Conservation (phyloP, 2,888 invertebrate genomes). For the Andrena hattorfiana region DNA sequence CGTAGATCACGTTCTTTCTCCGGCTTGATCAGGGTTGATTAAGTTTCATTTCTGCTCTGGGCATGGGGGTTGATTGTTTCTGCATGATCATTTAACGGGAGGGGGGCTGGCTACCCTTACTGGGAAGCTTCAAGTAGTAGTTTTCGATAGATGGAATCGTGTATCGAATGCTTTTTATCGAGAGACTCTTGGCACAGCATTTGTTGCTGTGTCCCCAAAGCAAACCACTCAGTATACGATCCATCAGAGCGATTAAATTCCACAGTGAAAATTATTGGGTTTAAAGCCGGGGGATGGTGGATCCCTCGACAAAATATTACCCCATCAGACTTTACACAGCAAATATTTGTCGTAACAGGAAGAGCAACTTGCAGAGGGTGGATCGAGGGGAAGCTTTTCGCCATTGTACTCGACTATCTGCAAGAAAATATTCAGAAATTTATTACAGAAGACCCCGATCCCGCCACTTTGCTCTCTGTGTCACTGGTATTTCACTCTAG, state of each 20-base stretch:
- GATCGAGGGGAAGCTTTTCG: not conserved
- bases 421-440: conserved; percentile 28
- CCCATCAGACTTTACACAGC: conserved; percentile 26
- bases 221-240: not conserved
- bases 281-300: conserved; percentile 9
- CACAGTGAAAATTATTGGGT: conserved; percentile 16
- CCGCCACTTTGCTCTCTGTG: not conserved
- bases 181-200: conserved; percentile 7
- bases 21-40: no score
- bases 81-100: no score
- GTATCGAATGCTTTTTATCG: not conserved
- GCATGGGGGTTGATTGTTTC: no score
- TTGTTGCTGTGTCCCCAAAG: not conserved
- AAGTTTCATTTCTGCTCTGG: no score
- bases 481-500: no score
- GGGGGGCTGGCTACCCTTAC: no score
- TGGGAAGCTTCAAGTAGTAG: no score
- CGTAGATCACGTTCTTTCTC: no score
- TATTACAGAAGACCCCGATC: not conserved
- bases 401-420: not conserved
- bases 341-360: conserved; percentile 43
- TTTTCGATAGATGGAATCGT: no score
- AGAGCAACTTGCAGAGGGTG: not conserved
- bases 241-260: conserved; percentile 4
- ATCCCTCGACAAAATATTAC: conserved; percentile 22